Evolutionary conservation across 2,888 invertebrate genomes (phyloP), one percentile per base, ranked within the genome.

Genomic region (Embidobia sp.): DNA sequence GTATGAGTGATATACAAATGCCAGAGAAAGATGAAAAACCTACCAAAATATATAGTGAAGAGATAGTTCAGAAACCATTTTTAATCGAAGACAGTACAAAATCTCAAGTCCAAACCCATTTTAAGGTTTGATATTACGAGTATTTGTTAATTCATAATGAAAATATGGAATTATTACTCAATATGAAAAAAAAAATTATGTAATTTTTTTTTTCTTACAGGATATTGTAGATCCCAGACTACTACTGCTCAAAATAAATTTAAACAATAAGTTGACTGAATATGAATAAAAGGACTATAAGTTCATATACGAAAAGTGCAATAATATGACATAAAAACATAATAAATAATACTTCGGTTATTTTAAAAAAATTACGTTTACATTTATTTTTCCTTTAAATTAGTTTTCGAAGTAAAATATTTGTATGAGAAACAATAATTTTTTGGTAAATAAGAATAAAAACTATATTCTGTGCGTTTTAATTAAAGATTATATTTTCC

Each of bases 21-120:
- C 85, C 85, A 19, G 86, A 85, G 72, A 85, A 81, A 75, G 86
- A 84, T 53, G 59, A 78, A 11, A 70, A 44, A 49, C 19, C 48
- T 8, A 55, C 61, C 22, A 75, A 63, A 26, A 51, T 69, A n/a
- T 61, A 44, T 16, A 69, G 35, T 5, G 55, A 76, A 59, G 18
- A 67, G 5, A 19, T 13, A 11, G 2, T 33, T 7, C 44, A 79
- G 10, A 59, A 73, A 42, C 57, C 79, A 4, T 53, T 59, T 26
- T 15, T 57, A 2, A 44, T 35, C 11, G 44, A 61, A 16, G 33
- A 51, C 8, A 40, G 11, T 11, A 8, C 33, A 4, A 66, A 73
- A 22, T 16, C 78, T 5, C 69, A 67, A 37, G 31, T 79, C 16
- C 64, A 78, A 33, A 82, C 81, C 7, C 79, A 81, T 73, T 83